Base-by-base conservation (phyloP, 2,113 vertebrate genomes). In the Desmodus rotundus region DNA sequence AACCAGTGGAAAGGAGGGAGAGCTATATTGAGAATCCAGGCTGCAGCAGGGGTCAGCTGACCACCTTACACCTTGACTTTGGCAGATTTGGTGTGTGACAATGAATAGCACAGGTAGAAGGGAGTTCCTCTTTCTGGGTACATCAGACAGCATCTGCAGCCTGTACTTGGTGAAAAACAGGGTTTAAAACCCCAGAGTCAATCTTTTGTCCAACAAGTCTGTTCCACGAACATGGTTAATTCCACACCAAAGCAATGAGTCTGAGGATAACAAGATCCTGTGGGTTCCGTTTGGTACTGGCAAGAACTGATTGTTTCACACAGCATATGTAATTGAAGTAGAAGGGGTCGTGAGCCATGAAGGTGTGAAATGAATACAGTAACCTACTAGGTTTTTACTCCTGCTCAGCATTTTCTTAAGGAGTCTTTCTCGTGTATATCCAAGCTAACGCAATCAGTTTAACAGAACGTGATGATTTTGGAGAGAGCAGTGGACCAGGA, bases 231-330 rank as follows among this genome's bases (percentile, higher is more conserved):
- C 92, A 92, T 26, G 91, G 90, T 5, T 88, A 92, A 90, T 1
- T 82, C 72, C 85, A 83, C n/a, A 50, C 2, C 0, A 22, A 61
- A 89, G 94, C 76, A 45, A 36, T 9, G 5, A 47, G 56, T 82
- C 2, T 13, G 31, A 43, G 56, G 41, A 54, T 78, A 73, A 88
- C 63, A 88, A 93, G 65, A 58, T 65, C 91, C 65, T 68, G 47
- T 16, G 81, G 77, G 52, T 67, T 91, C 81, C 72, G 33, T 84
- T 43, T 85, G 94, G 80, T 90, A 77, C 67, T 17, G 85, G 87
- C 81, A 93, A 87, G 80, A 87, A 90, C 24, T 54, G 87, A 87
- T 87, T 65, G 50, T 87, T 70, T 95, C 78, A 81, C 72, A 56
- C 24, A 31, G 76, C 2, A 41, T 31, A 74, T 22, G 19, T 96